A percentile compares a stretch with the other conserved stretches of the same genome.
phyloP scores from a whole-genome alignment of 1,140 invertebrate species.

The Drosophila neocordata region DNA sequence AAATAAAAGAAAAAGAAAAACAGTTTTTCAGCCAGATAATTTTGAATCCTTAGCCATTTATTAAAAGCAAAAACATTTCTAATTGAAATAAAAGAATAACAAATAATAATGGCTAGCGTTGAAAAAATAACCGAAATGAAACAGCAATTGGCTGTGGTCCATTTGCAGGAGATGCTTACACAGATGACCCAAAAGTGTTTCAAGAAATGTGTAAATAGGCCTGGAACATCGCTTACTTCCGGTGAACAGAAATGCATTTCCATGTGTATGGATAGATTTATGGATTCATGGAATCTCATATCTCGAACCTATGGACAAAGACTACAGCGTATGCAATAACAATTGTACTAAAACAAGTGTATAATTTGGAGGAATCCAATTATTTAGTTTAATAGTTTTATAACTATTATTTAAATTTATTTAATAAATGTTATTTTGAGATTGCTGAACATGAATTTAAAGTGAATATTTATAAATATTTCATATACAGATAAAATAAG shows the following conservation, averaged over 20 bases:
- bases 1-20: no score
- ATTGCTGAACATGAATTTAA: no score
- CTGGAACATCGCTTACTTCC: constrained; percentile 94
- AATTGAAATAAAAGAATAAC: no score
- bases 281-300: constrained; percentile 97
- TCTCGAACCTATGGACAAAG: constrained; percentile 92
- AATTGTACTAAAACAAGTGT: constrained; percentile 20
- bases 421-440: no score
- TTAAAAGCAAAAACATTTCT: no score
- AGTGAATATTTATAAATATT: no score
- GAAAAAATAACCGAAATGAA: constrained; percentile 98
- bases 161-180: constrained; percentile 95
- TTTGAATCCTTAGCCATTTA: no score
- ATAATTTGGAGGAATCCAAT: constrained; percentile 18
- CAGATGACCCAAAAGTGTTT: constrained; percentile 99
- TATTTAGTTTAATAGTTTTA: constrained; percentile 49
- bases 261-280: constrained; percentile 99
- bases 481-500: no score
- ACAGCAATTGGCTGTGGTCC: constrained; percentile 97
- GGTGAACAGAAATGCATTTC: constrained; percentile 98
- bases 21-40: no score
- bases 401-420: constrained; percentile 17
- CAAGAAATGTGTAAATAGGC: constrained; percentile 95
- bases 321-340: constrained; percentile 87
- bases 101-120: constrained; percentile 44